phyloP scores from a whole-genome alignment of 2,888 invertebrate species.

The Blastobasis lacticolella region DNA sequence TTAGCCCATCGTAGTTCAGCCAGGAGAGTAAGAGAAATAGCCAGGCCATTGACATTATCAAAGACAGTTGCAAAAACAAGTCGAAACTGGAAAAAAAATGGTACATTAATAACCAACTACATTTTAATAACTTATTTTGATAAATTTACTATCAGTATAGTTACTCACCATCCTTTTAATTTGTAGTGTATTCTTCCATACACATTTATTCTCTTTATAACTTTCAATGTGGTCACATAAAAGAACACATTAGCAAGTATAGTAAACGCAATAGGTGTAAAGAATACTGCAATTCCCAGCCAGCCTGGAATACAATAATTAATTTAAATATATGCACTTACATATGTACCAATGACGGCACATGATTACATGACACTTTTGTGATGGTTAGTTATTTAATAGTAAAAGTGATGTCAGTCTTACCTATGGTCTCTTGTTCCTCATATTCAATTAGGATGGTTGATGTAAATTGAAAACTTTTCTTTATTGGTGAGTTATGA shows the following conservation, averaged over 20 bases:
- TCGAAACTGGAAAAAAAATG: slow-evolving; percentile 77
- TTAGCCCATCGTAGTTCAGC: slow-evolving; percentile 80
- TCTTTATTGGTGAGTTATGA: slow-evolving; percentile 64
- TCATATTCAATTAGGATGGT: slow-evolving; percentile 69
- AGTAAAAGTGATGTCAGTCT: slow-evolving; percentile 7
- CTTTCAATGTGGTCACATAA: slow-evolving; percentile 84
- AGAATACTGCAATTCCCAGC: slow-evolving; percentile 87
- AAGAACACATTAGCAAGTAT: slow-evolving; percentile 86
- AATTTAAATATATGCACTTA: not conserved
- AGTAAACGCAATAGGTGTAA: slow-evolving; percentile 87
- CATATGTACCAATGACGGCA: not conserved
- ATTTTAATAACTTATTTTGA: too few species aligned
- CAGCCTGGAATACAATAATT: slow-evolving; percentile 71
- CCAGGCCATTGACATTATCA: slow-evolving; percentile 85
- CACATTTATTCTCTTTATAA: slow-evolving; percentile 85
- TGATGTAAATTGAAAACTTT: slow-evolving; percentile 59
- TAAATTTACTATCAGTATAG: not conserved
- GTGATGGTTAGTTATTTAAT: not conserved
- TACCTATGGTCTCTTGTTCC: slow-evolving; percentile 83
- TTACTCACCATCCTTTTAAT: slow-evolving; percentile 83
- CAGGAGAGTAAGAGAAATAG: slow-evolving; percentile 84
- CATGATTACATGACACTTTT: too few species aligned
- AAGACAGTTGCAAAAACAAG: slow-evolving; percentile 83
- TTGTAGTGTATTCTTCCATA: slow-evolving; percentile 92
- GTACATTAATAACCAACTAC: too few species aligned